Percentiles rank a stretch among this genome's conserved stretches.
Evolutionary conservation across 2,113 vertebrate genomes (phyloP).

Genomic region (Gymnobelideus leadbeateri): DNA sequence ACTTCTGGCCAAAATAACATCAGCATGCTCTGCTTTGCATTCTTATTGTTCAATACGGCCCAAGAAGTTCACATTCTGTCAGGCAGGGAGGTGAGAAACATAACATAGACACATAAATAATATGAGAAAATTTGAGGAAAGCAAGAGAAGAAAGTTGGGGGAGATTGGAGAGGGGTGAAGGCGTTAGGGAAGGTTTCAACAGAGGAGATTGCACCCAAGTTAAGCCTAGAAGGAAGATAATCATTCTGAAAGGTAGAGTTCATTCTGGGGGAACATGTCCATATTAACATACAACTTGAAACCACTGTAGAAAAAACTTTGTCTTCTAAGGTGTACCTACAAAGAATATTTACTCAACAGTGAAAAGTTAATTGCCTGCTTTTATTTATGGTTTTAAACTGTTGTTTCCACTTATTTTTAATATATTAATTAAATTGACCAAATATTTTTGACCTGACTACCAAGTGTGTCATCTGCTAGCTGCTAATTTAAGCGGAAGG

Average conservation of each 20-base stretch:
- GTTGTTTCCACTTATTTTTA: not conserved
- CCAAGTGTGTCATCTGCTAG: not conserved
- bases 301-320: not conserved
- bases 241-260: not conserved
- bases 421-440: not conserved
- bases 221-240: not conserved
- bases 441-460: not conserved
- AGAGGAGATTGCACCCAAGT: not conserved
- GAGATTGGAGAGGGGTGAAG: not conserved
- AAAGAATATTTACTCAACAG: not conserved
- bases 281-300: not conserved
- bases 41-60: not conserved
- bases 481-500: not conserved
- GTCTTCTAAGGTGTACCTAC: not conserved
- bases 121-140: not conserved
- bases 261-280: not conserved
- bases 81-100: not conserved
- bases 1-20: not conserved
- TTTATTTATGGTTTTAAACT: not conserved
- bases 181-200: not conserved
- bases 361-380: not conserved
- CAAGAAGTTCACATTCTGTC: not conserved
- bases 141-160: not conserved
- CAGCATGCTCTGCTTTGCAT: not conserved
- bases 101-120: not conserved